Conservation (phyloP, 2,797 vertebrate genomes). For the Macroramphosus scolopax region DNA sequence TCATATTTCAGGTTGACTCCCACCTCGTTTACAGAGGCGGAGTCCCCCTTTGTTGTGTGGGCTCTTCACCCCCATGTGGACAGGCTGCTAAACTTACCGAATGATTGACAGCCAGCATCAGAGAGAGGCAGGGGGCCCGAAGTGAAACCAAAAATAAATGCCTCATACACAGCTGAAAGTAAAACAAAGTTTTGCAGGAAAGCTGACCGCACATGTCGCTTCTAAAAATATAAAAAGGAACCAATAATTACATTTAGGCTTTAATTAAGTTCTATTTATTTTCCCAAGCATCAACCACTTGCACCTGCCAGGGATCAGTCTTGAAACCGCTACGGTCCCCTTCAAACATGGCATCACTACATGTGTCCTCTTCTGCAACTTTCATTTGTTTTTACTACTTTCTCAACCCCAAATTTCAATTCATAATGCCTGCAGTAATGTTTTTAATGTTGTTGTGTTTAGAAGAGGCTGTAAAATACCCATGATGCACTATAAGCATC, state of each 20-base stretch:
- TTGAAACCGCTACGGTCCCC: slow-evolving; percentile 5
- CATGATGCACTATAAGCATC: too few species aligned
- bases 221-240: slow-evolving; percentile 45
- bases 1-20: slow-evolving; percentile 42
- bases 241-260: slow-evolving; percentile 52
- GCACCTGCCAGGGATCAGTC: slow-evolving; percentile 33
- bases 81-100: slow-evolving; percentile 16
- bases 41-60: slow-evolving; percentile 52
- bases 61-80: slow-evolving; percentile 23
- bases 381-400: too few species aligned
- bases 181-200: slow-evolving; percentile 35
- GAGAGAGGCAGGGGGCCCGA: slow-evolving; percentile 21
- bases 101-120: slow-evolving; percentile 65
- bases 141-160: slow-evolving; percentile 49
- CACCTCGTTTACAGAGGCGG: slow-evolving; percentile 18
- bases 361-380: slow-evolving; percentile 22
- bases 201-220: slow-evolving; percentile 31
- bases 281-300: slow-evolving; percentile 20
- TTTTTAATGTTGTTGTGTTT: slow-evolving; percentile 1
- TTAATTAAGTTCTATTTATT: slow-evolving; percentile 47
- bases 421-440: background rate
- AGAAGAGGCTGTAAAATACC: slow-evolving; percentile 15
- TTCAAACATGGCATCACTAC: slow-evolving; percentile 15
- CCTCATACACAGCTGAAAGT: slow-evolving; percentile 19
- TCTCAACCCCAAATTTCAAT: slow-evolving; percentile 8